Percentiles rank a stretch among this genome's conserved stretches.
phyloP scores from a whole-genome alignment of 2,113 vertebrate genomes.

The Brachyhypopomus gauderio region DNA sequence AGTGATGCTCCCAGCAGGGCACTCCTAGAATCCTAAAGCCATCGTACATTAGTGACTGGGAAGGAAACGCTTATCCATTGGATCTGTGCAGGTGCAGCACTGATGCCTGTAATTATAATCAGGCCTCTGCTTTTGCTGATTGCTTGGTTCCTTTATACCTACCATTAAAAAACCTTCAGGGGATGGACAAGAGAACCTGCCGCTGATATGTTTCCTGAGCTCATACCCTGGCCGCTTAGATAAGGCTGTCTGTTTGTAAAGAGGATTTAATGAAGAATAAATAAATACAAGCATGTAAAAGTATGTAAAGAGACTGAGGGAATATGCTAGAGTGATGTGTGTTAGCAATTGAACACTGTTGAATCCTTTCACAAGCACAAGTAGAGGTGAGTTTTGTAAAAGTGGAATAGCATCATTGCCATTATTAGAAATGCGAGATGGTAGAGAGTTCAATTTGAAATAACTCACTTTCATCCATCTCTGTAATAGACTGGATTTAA shows the following conservation, averaged over 20 bases:
- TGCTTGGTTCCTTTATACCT: slow-evolving; percentile 6
- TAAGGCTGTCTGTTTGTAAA: neutral
- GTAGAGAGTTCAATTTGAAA: neutral
- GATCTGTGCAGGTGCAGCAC: slow-evolving; percentile 37
- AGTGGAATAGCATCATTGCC: neutral
- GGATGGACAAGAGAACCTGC: neutral
- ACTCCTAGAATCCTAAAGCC: neutral
- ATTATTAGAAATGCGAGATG: neutral
- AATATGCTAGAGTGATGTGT: too few relatives aligned
- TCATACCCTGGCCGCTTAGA: neutral
- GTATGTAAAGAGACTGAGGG: too few relatives aligned
- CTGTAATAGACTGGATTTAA: neutral
- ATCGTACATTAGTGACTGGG: slow-evolving; percentile 15
- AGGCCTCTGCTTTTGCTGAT: slow-evolving; percentile 35
- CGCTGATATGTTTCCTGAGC: neutral
- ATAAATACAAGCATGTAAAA: too few relatives aligned
- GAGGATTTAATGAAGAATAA: too few relatives aligned
- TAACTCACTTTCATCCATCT: too few relatives aligned
- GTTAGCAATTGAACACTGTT: neutral
- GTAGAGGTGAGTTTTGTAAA: too few relatives aligned
- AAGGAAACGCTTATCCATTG: slow-evolving; percentile 47
- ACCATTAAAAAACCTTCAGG: neutral
- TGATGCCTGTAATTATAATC: slow-evolving; percentile 52
- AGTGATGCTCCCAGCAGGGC: slow-evolving; percentile 5
- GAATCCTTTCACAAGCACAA: neutral